phyloP scores from a whole-genome alignment of 2,113 vertebrate species.

The Herpetotheres cachinnans region DNA sequence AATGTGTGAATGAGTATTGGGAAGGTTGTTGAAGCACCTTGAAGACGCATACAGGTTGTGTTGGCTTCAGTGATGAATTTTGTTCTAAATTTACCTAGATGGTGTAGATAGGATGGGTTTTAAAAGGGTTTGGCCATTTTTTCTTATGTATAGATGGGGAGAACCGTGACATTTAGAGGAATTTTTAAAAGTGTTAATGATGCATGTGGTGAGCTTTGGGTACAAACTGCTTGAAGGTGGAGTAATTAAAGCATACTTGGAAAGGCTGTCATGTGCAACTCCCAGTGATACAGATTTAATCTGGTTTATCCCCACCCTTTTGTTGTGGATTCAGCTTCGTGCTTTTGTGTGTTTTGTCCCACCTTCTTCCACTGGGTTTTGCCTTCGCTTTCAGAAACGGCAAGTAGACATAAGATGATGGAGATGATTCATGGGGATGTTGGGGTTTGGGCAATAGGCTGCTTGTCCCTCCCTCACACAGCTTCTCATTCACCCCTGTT shows the following conservation, averaged over 20 bases:
- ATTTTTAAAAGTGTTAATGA: not conserved
- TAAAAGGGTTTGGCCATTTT: not conserved
- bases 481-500: not conserved
- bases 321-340: not conserved
- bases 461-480: not conserved
- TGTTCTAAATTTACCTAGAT: not conserved
- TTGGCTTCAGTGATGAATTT: not conserved
- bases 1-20: not conserved
- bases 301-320: not conserved
- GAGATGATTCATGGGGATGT: not conserved
- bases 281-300: not conserved
- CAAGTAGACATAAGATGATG: not conserved
- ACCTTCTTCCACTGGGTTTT: not conserved
- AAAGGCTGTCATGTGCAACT: not conserved
- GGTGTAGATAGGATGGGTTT: not conserved
- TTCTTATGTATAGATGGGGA: not conserved
- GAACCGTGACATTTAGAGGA: not conserved
- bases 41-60: fast-evolving
- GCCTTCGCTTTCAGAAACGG: not conserved
- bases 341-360: not conserved
- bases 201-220: too few relatives aligned
- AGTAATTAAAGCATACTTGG: not conserved
- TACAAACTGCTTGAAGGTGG: not conserved
- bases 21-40: not conserved
- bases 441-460: not conserved